phyloP scores from a whole-genome alignment of 2,888 invertebrate species.

The Scaptomyza reducta region DNA sequence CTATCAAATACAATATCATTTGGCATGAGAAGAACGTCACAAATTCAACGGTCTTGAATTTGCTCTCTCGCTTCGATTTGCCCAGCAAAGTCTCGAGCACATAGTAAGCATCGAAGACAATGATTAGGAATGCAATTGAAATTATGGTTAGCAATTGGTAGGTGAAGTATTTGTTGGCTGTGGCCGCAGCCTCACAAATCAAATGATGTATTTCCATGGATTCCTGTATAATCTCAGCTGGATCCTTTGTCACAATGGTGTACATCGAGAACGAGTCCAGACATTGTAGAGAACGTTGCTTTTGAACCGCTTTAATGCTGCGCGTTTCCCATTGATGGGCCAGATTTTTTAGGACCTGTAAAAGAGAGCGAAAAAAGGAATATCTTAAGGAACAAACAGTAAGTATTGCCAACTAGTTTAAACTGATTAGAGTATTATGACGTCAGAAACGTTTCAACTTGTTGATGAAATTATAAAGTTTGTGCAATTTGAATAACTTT shows the following conservation, averaged over 20 bases:
- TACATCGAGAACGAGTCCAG: slow-evolving; percentile 83
- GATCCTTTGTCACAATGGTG: slow-evolving; percentile 82
- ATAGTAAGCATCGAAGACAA: slow-evolving; percentile 84
- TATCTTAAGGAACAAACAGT: background rate
- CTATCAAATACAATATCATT: slow-evolving; percentile 83
- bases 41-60: slow-evolving; percentile 83
- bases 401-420: too few species aligned
- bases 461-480: slow-evolving; percentile 48
- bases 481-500: too few species aligned
- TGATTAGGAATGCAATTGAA: slow-evolving; percentile 83
- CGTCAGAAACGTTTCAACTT: background rate
- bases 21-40: slow-evolving; percentile 84
- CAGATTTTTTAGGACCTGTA: slow-evolving; percentile 82
- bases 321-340: slow-evolving; percentile 81
- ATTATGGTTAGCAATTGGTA: slow-evolving; percentile 84
- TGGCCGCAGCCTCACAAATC: slow-evolving; percentile 83
- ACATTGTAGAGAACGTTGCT: slow-evolving; percentile 81
- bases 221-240: slow-evolving; percentile 82
- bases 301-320: slow-evolving; percentile 66
- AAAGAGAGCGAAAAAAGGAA: too few species aligned
- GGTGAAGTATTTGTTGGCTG: slow-evolving; percentile 84
- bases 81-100: slow-evolving; percentile 83
- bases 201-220: slow-evolving; percentile 83
- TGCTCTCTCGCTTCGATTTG: slow-evolving; percentile 82
- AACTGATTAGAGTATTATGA: background rate